A percentile compares a stretch with the other conserved stretches of the same genome.
Conservation (phyloP, 2,113 vertebrate genomes). For the Anhinga rufa region DNA sequence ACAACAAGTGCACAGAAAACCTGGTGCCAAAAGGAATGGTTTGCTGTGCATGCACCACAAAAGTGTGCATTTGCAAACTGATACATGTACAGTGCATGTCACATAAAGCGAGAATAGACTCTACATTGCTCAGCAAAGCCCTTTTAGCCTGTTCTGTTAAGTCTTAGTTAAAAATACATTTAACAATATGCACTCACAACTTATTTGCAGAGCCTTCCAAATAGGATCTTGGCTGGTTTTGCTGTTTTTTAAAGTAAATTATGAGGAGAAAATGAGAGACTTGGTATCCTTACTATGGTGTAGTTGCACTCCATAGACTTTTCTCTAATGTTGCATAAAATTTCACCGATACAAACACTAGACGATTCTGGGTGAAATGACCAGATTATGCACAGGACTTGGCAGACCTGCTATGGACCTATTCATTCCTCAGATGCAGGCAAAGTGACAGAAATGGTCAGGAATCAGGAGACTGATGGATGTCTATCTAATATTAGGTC, state of each 20-base stretch:
- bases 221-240: background rate
- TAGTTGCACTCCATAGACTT: background rate
- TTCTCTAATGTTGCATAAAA: background rate
- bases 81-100: too few relatives aligned
- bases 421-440: background rate
- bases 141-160: background rate
- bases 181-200: background rate
- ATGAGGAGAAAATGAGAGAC: background rate
- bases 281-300: rapidly evolving
- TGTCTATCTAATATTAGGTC: background rate
- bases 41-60: background rate
- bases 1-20: background rate
- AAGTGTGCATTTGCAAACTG: background rate
- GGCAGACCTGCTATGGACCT: background rate
- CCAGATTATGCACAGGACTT: background rate
- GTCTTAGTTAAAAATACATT: background rate
- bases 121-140: background rate
- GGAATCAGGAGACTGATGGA: rapidly evolving
- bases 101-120: background rate
- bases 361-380: background rate
- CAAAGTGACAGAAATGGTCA: background rate
- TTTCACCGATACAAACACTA: background rate
- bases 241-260: background rate
- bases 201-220: background rate
- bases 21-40: background rate